These are phyloP conservation scores for Synergus gifuensis DNA, from an alignment of 2,888 invertebrate genomes.

Conservation along the genomic window DNA sequence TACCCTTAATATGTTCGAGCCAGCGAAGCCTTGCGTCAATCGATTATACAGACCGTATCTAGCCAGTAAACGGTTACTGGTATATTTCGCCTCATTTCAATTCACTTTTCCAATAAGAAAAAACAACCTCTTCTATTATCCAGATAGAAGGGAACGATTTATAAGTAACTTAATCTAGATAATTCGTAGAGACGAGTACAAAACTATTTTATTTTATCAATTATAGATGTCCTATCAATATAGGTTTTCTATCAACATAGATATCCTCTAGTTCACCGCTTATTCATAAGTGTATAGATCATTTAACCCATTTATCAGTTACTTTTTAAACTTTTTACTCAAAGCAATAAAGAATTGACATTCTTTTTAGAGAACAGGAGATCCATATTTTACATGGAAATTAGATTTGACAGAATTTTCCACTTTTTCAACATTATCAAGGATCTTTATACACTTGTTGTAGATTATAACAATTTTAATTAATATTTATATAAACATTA, in stretches of 20 bases:
- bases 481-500: too few species aligned
- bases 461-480: too few species aligned
- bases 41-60: slow-evolving; percentile 28
- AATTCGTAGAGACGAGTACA: not conserved
- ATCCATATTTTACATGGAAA: too few species aligned
- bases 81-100: not conserved
- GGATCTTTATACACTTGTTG: not conserved
- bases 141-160: not conserved
- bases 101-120: too few species aligned
- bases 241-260: not conserved
- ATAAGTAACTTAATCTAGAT: not conserved
- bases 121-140: not conserved
- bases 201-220: not conserved
- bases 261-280: not conserved
- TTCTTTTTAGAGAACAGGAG: too few species aligned
- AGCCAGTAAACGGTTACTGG: not conserved
- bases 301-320: not conserved
- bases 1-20: slow-evolving; percentile 8
- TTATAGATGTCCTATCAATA: too few species aligned
- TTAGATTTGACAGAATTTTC: not conserved
- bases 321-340: not conserved
- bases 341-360: not conserved
- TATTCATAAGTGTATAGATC: not conserved
- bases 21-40: slow-evolving; percentile 19
- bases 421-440: not conserved